A percentile compares a stretch with the other conserved stretches of the same genome.
phyloP scores from a whole-genome alignment of 2,797 vertebrate genomes.

The Hippopotamyrus pictus region DNA sequence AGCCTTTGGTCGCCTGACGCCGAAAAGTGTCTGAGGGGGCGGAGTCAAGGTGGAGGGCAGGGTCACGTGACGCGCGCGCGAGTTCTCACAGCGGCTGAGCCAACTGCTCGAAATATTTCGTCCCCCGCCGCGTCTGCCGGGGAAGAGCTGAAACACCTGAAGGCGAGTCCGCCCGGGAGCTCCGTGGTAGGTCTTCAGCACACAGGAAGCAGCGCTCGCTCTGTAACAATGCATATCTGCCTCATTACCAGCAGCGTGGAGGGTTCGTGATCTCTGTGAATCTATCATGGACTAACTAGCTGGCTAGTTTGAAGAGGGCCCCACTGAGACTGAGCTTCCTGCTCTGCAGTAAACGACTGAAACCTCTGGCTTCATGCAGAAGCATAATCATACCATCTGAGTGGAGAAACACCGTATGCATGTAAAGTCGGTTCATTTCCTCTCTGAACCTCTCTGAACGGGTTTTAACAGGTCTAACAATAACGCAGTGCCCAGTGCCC shows the following conservation, averaged over 20 bases:
- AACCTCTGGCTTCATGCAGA: neutral
- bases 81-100: neutral
- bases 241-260: neutral
- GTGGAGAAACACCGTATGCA: neutral
- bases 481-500: neutral
- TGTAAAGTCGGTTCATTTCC: neutral
- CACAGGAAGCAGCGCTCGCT: neutral
- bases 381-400: neutral
- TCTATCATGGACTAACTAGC: neutral
- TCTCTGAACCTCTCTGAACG: neutral
- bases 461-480: neutral
- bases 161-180: neutral
- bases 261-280: neutral
- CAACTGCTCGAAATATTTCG: neutral
- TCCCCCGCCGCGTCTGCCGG: neutral
- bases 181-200: neutral
- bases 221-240: neutral
- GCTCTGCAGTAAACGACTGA: neutral
- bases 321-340: neutral
- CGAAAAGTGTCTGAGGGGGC: neutral
- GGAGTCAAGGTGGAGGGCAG: neutral
- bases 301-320: neutral
- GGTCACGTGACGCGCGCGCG: neutral
- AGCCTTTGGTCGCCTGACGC: neutral
- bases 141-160: neutral